Base-by-base conservation (phyloP, 2,797 vertebrate genomes). In the Sparidentex hasta region DNA sequence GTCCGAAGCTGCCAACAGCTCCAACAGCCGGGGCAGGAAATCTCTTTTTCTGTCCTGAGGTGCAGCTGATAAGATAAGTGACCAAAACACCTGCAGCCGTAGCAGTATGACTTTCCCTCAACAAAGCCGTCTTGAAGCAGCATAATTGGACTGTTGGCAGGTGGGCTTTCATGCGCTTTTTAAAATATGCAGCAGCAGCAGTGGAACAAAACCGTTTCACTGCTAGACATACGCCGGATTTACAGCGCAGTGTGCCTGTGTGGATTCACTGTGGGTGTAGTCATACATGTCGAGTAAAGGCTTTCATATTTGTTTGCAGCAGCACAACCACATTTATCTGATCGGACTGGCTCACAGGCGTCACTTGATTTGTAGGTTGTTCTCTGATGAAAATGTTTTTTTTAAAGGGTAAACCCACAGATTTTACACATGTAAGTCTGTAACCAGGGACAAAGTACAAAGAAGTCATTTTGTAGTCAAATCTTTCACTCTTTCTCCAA, bases 51-150 rank as follows among this genome's bases (percentile, higher is more conserved):
- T 66, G 71, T 16, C 66, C 59, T 59, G 20, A 6, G 48, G 68
- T 59, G 47, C 68, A 48, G 58, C 71, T 54, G 74, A 83, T 54
- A 11, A 71, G 56, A 69, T 75, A 23, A 52, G 68, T 44, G 59
- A 58, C 20, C 20, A 27, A 65, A 68, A 65, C 56, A 64, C 65
- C 65, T 18, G 65, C 62, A 44, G 57, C 55, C 20, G 3, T 14
- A 27, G 62, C 23, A 17, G 51, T 20, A 5, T 7, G 25, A 20
- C 48, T 41, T 1, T n/a, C 33, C 27, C 56, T 44, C 41, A 46
- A 44, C 41, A 54, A 68, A 56, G 23, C 43, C 2, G 2, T 16
- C 38, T 27, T 55, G 43, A 65, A 27, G 46, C 2, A 9, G 16
- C 25, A 1, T 44, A 48, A 59, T 29, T 50, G 23, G 57, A 21